phyloP scores from a whole-genome alignment of 2,797 vertebrate genomes.

The Myiotriccus ornatus region DNA sequence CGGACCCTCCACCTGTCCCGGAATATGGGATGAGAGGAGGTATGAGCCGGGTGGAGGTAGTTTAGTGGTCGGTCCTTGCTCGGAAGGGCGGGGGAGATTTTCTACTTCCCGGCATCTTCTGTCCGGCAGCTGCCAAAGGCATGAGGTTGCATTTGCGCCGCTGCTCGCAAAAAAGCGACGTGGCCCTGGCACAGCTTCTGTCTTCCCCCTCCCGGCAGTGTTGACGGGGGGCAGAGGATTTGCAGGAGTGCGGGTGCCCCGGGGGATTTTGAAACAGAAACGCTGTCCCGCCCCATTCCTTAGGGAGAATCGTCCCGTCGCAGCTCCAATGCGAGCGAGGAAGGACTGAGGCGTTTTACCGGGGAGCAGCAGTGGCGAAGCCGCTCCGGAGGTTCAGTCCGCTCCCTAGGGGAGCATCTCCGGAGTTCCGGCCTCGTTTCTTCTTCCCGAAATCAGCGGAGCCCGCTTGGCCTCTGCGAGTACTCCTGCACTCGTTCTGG shows the following conservation, averaged over 20 bases:
- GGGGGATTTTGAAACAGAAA: neutral
- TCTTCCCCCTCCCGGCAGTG: no score
- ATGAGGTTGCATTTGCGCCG: neutral
- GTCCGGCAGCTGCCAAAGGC: neutral
- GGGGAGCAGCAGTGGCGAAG: neutral
- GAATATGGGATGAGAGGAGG: neutral
- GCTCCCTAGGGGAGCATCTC: neutral
- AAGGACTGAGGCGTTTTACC: fast-evolving
- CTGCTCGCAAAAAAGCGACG: neutral
- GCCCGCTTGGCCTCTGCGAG: neutral
- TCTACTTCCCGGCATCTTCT: neutral
- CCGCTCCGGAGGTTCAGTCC: neutral
- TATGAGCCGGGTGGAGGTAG: fast-evolving
- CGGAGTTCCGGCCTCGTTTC: neutral
- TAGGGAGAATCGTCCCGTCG: neutral
- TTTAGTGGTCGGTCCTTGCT: fast-evolving
- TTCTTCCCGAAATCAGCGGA: neutral
- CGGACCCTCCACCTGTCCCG: neutral
- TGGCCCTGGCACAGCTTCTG: no score
- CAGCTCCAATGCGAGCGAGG: neutral
- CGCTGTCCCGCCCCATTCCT: neutral
- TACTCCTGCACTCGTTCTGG: neutral
- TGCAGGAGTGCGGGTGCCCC: neutral
- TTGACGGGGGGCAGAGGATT: neutral
- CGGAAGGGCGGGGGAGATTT: neutral